Conservation (phyloP, 2,888 invertebrate species). For the Oscheius sp. region DNA sequence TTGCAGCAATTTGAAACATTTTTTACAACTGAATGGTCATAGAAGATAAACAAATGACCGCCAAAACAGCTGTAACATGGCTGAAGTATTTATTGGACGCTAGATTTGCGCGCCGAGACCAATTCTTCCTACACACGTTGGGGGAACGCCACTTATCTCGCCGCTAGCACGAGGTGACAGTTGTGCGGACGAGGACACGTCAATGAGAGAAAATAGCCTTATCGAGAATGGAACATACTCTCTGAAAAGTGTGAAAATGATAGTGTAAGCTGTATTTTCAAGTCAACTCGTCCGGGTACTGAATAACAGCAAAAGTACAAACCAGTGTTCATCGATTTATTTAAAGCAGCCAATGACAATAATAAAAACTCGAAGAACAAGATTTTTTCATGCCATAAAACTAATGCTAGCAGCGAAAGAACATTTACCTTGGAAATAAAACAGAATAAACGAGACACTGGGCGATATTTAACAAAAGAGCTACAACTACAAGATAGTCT, state of each 20-base stretch:
- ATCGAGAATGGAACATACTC: no score
- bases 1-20: neutral
- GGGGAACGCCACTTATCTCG: conserved; percentile 16
- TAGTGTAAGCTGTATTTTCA: neutral
- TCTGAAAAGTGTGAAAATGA: neutral
- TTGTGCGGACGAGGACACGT: conserved; percentile 20
- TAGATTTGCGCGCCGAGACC: conserved; percentile 32
- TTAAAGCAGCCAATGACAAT: no score
- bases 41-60: conserved; percentile 10
- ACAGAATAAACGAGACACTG: no score
- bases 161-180: conserved; percentile 13
- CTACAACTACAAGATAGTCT: no score
- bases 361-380: no score
- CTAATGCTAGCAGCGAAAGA: no score
- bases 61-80: conserved; percentile 1
- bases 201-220: conserved; percentile 5
- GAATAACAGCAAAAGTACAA: no score
- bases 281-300: no score
- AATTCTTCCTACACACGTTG: conserved; percentile 14
- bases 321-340: no score
- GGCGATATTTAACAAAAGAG: no score
- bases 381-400: no score
- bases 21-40: neutral
- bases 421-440: no score
- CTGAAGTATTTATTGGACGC: conserved; percentile 23